phyloP scores from a whole-genome alignment of 2,113 vertebrate species.

The Microcebus lehilahytsara region DNA sequence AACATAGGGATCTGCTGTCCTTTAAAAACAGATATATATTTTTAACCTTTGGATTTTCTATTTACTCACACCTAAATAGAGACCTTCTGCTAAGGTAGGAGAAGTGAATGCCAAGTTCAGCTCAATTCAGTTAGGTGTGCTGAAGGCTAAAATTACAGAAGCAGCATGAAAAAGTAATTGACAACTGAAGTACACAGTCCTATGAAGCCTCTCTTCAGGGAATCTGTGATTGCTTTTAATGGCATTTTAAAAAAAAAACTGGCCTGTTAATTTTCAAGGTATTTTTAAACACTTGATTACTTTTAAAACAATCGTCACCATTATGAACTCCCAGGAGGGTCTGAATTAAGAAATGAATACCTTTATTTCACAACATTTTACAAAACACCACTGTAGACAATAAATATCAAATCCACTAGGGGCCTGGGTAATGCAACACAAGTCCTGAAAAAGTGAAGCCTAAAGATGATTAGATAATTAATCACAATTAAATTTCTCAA shows the following conservation, averaged over 20 bases:
- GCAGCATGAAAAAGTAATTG: constrained; percentile 67
- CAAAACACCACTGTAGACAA: constrained; percentile 58
- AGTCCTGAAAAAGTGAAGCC: background rate
- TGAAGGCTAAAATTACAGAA: constrained; percentile 76
- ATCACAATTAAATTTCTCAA: constrained; percentile 37
- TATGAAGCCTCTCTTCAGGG: constrained; percentile 62
- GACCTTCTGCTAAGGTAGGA: constrained; percentile 49
- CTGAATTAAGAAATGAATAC: constrained; percentile 71
- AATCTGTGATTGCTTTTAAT: constrained; percentile 58
- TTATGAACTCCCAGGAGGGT: constrained; percentile 54
- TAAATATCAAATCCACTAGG: constrained; percentile 47
- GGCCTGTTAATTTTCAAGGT: constrained; percentile 67
- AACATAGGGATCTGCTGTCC: constrained; percentile 9
- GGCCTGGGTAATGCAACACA: background rate
- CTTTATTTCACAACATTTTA: constrained; percentile 69
- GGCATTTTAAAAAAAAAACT: constrained; percentile 35
- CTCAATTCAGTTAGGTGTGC: constrained; percentile 63
- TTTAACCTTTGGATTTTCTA: constrained; percentile 67
- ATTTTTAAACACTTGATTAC: constrained; percentile 74
- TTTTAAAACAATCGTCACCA: constrained; percentile 63
- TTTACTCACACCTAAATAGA: constrained; percentile 61
- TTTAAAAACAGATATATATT: constrained; percentile 49
- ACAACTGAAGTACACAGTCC: constrained; percentile 60
- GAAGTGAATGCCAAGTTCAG: constrained; percentile 63
- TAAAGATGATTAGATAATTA: constrained; percentile 50